Percentiles rank a stretch among this genome's conserved stretches.
These are phyloP conservation scores for Murina feae DNA, from an alignment of 2,113 vertebrate species.

Conservation along the genomic window DNA sequence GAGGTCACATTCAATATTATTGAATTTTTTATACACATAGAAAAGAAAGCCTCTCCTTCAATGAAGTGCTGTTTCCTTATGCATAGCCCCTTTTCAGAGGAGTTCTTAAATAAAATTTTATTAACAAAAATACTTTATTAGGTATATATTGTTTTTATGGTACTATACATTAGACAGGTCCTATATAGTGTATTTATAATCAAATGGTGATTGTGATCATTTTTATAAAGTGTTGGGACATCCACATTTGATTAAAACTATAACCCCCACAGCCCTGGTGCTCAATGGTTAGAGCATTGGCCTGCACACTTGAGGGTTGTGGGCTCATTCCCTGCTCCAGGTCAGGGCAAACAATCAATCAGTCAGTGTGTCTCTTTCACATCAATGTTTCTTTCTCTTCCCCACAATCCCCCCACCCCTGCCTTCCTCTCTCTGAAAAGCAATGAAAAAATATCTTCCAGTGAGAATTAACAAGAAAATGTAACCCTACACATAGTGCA, in stretches of 20 bases:
- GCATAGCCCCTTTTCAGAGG: not conserved
- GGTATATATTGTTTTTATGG: not conserved
- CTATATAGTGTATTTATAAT: not conserved
- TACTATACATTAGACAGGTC: not conserved
- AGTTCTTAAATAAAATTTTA: not conserved
- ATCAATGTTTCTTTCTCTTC: too few species aligned
- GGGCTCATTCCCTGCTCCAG: too few species aligned
- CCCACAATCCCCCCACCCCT: too few species aligned
- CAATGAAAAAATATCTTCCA: too few species aligned
- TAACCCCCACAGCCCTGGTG: not conserved
- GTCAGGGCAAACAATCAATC: too few species aligned
- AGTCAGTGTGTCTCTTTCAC: too few species aligned
- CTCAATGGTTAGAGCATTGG: too few species aligned
- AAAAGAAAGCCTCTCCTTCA: not conserved
- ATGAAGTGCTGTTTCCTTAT: not conserved
- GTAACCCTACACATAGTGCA: not conserved
- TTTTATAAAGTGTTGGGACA: not conserved
- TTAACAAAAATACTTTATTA: not conserved
- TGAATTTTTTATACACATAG: not conserved
- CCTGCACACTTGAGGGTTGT: too few species aligned
- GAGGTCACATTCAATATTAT: not conserved
- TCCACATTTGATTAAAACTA: not conserved
- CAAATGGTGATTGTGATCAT: not conserved
- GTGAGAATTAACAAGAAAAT: not conserved
- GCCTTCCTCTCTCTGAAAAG: too few species aligned